Percentiles rank a stretch among this genome's conserved stretches.
phyloP scores from a whole-genome alignment of 2,888 invertebrate genomes.

The Drosophila neotestacea region DNA sequence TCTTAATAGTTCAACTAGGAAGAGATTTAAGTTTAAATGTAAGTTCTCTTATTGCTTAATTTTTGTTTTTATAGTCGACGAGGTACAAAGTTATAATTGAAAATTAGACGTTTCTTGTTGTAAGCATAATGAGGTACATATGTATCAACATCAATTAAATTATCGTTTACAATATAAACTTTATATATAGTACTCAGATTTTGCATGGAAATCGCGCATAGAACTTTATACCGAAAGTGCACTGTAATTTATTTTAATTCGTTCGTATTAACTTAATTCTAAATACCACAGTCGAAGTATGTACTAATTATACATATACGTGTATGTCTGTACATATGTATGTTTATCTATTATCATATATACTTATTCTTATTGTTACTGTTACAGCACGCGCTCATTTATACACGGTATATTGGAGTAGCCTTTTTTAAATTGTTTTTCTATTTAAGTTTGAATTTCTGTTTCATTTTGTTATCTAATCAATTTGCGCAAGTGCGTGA shows the following conservation, averaged over 20 bases:
- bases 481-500: constrained; percentile 17
- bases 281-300: constrained; percentile 85
- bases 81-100: constrained; percentile 77
- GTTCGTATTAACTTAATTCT: constrained; percentile 82
- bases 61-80: constrained; percentile 68
- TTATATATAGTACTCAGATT: constrained; percentile 44
- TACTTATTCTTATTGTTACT: constrained; percentile 73
- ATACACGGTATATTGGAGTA: constrained; percentile 74
- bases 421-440: constrained; percentile 35
- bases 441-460: constrained; percentile 9
- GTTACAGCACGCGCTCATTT: constrained; percentile 77
- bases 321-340: constrained; percentile 25
- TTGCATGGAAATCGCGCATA: constrained; percentile 51
- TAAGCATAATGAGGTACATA: constrained; percentile 78
- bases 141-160: constrained; percentile 77
- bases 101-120: constrained; percentile 67
- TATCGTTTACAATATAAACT: constrained; percentile 7
- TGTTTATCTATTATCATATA: constrained; percentile 28
- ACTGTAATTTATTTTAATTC: constrained; percentile 18
- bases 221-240: constrained; percentile 47
- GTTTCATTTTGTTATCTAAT: constrained; percentile 26
- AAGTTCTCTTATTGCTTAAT: constrained; percentile 50
- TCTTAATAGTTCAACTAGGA: constrained; percentile 71
- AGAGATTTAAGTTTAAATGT: constrained; percentile 61
- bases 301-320: constrained; percentile 69